Evolutionary conservation across 2,888 invertebrate genomes (phyloP).

Genomic region (Cerastis rubricosa): DNA sequence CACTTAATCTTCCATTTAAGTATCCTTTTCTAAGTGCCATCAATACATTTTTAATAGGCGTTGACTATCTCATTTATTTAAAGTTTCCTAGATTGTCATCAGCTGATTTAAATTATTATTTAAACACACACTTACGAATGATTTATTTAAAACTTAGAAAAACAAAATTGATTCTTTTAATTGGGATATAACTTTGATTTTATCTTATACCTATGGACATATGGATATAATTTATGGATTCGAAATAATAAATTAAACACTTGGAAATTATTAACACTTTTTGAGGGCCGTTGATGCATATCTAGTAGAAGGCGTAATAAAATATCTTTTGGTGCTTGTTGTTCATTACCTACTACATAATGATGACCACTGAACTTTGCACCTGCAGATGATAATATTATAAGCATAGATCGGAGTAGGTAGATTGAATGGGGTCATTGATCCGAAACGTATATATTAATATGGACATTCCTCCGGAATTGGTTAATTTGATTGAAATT

Average conservation of each 20-base stretch:
- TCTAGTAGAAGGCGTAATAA: conserved; percentile 7
- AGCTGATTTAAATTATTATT: conserved; percentile 37
- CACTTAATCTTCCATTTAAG: neutral
- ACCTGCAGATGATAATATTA: neutral
- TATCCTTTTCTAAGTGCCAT: neutral
- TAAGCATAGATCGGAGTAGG: too few species aligned
- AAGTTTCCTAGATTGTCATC: conserved; percentile 29
- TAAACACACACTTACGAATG: conserved; percentile 32
- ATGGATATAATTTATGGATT: conserved; percentile 37
- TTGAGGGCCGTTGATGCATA: conserved; percentile 32
- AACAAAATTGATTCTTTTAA: conserved; percentile 53
- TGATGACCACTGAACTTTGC: neutral
- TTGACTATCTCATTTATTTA: conserved; percentile 22
- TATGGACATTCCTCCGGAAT: too few species aligned
- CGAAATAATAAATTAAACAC: conserved; percentile 31
- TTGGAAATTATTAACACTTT: conserved; percentile 45
- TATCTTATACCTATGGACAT: conserved; percentile 29
- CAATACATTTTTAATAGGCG: conserved; percentile 10
- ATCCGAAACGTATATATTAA: too few species aligned
- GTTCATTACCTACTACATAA: neutral
- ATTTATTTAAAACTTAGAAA: conserved; percentile 32
- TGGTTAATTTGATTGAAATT: too few species aligned
- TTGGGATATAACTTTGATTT: conserved; percentile 38
- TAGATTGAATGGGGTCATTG: too few species aligned
- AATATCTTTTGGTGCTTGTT: neutral